These are phyloP conservation scores for Malurus melanocephalus DNA, from an alignment of 2,113 vertebrate genomes.

Conservation along the genomic window DNA sequence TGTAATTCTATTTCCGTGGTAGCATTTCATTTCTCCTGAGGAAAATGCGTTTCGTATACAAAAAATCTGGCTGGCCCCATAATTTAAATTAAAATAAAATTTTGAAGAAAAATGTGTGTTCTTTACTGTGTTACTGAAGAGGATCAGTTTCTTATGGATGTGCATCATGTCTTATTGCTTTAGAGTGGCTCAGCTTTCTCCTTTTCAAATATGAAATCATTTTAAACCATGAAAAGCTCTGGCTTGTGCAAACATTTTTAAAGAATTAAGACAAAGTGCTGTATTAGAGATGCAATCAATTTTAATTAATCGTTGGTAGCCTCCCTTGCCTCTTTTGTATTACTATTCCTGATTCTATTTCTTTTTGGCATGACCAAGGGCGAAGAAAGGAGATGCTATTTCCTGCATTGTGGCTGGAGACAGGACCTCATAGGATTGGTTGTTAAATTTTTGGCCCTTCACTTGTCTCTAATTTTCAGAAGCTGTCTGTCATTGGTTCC, in stretches of 20 bases:
- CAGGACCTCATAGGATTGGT: background rate
- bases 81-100: slow-evolving; percentile 84
- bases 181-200: background rate
- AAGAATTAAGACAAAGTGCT: background rate
- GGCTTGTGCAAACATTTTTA: background rate
- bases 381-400: background rate
- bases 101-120: slow-evolving; percentile 80
- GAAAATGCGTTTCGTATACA: slow-evolving; percentile 77
- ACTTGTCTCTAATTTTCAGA: background rate
- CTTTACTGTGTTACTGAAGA: slow-evolving; percentile 12
- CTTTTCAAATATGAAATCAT: background rate
- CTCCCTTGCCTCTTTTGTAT: background rate
- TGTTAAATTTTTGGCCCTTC: background rate
- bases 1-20: slow-evolving; percentile 65
- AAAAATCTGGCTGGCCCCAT: slow-evolving; percentile 84
- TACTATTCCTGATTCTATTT: background rate
- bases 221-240: background rate
- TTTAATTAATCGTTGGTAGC: background rate
- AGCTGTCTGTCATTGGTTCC: background rate
- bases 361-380: background rate
- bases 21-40: slow-evolving; percentile 70
- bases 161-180: background rate
- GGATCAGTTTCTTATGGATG: background rate
- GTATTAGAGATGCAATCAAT: background rate
- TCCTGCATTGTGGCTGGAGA: fast-evolving